phyloP scores from a whole-genome alignment of 2,797 vertebrate genomes.

The Smutsia temminckii region DNA sequence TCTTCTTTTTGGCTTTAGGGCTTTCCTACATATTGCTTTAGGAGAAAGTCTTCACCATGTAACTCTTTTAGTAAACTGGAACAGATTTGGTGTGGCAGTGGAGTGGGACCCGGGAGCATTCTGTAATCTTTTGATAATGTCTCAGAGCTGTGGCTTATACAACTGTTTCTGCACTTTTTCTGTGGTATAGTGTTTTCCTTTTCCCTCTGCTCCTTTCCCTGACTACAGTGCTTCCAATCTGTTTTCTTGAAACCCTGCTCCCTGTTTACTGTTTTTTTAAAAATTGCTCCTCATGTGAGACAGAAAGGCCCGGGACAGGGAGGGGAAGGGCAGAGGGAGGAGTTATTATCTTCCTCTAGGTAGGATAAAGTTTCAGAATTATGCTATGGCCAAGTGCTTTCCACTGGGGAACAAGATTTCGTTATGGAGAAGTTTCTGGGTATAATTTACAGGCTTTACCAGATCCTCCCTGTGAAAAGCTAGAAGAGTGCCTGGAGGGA shows the following conservation, averaged over 20 bases:
- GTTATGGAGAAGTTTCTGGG: background rate
- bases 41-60: too few species aligned
- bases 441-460: background rate
- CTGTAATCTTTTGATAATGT: background rate
- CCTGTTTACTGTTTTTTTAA: background rate
- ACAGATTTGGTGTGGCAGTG: too few species aligned
- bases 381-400: background rate
- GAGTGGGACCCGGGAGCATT: background rate
- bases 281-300: background rate
- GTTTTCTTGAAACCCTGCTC: background rate
- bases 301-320: background rate
- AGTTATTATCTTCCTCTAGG: background rate
- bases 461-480: background rate
- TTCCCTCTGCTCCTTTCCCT: background rate
- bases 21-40: background rate
- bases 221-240: background rate
- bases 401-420: background rate
- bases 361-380: background rate
- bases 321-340: rapidly evolving
- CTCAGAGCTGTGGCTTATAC: background rate
- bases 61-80: background rate
- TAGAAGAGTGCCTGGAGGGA: background rate
- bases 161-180: background rate
- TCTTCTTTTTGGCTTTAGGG: background rate
- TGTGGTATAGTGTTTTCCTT: background rate